Evolutionary conservation across 1,140 invertebrate genomes (phyloP), one percentile per base, ranked within the genome.

Genomic region (Bradysia coprophila): DNA sequence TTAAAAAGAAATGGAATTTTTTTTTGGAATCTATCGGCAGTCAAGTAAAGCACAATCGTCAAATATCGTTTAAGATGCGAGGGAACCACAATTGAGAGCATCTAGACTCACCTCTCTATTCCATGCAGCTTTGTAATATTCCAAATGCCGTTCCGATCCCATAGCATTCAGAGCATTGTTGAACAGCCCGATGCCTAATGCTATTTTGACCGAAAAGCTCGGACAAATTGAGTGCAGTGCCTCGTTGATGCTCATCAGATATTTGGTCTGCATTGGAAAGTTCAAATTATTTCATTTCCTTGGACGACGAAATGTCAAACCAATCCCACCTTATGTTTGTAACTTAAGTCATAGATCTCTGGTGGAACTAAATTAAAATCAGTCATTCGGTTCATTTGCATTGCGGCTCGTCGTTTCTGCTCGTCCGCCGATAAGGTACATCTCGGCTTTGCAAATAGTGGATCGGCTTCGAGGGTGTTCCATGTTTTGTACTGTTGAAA

Each of bases 381-480:
- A 48, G 64, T 64, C 51, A 68, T 67, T 50, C 62, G 62, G 54
- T 71, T 69, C 31, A 79, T 59, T 58, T 76, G 73, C 47, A 69
- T 53, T 38, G 78, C 71, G 6, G 73, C 69, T 43, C 67, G 53
- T 38, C 68, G 65, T 56, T 81, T 74, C 47, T 72, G 65, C 52
- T 92, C 81, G 43, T 89, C 81, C n/a, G 83, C 57, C 5, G 69
- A 63, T 10, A 72, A 67, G n/a, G 64, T 63, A 6, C 69, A 61
- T 3, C 57, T 54, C 19, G 62, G 52, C 48, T 68, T 64, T 24
- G 73, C 67, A 57, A 95, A 96, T 1, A 81, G 51, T 5, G 85
- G 79, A 58, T 91, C 81, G n/a, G 66, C 75, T 61, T 87, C 75
- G 24, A 95, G 55, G 4, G 73, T 75, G 20, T 75, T 70, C 79